These are phyloP conservation scores for Drosophila eohydei DNA, from an alignment of 2,888 invertebrate genomes.

Conservation along the genomic window DNA sequence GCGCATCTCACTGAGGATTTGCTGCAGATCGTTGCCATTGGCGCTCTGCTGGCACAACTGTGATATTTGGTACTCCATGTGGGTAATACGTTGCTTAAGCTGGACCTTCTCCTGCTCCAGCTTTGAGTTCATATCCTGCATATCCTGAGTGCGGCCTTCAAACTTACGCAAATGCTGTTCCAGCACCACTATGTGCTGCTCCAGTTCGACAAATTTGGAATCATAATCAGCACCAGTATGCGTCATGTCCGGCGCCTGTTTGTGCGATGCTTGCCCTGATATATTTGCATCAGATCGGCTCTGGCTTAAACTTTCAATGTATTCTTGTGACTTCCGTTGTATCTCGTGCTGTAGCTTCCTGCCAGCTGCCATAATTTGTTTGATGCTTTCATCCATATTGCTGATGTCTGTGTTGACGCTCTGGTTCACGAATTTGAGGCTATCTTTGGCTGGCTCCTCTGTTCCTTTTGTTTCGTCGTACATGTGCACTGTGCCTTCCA, in stretches of 20 bases:
- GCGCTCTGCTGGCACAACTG: slow-evolving; percentile 22
- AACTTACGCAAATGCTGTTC: slow-evolving; percentile 56
- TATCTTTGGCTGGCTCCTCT: neutral
- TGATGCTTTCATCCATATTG: slow-evolving; percentile 17
- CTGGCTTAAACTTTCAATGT: slow-evolving; percentile 15
- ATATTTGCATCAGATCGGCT: slow-evolving; percentile 1
- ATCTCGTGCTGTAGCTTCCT: slow-evolving; percentile 88
- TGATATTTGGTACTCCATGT: slow-evolving; percentile 70
- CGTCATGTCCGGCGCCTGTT: slow-evolving; percentile 14
- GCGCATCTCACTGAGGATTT: slow-evolving; percentile 88
- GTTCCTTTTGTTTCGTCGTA: slow-evolving; percentile 13
- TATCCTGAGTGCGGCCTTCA: slow-evolving; percentile 84
- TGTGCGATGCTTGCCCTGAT: neutral
- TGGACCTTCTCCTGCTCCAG: slow-evolving; percentile 84
- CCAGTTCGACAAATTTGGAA: slow-evolving; percentile 60
- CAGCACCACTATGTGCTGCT: slow-evolving; percentile 61
- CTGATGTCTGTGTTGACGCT: slow-evolving; percentile 17
- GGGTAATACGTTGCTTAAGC: slow-evolving; percentile 64
- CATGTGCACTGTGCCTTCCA: slow-evolving; percentile 22
- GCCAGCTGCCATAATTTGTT: slow-evolving; percentile 89
- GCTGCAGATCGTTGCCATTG: slow-evolving; percentile 87
- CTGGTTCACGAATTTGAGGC: slow-evolving; percentile 1
- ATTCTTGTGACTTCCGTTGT: slow-evolving; percentile 86
- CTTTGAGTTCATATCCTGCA: slow-evolving; percentile 84
- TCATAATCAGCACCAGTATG: slow-evolving; percentile 38